Conservation (phyloP, 2,888 invertebrate genomes). For the Microplitis deprimator region DNA sequence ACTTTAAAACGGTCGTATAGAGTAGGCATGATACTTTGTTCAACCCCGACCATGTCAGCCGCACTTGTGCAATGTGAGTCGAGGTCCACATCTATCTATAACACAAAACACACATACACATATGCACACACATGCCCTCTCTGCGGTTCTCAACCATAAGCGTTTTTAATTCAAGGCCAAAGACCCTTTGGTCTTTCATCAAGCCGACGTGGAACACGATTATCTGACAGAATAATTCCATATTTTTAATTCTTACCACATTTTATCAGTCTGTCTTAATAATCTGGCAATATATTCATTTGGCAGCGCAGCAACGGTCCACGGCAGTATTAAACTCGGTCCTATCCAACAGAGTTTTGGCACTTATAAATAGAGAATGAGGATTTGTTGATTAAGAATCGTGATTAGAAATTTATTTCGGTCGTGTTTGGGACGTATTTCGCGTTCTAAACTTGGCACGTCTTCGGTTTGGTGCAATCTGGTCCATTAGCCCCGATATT, state of each 20-base stretch:
- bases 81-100: slow-evolving; percentile 56
- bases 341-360: no score
- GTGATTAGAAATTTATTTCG: slow-evolving; percentile 68
- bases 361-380: slow-evolving; percentile 44
- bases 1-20: slow-evolving; percentile 40
- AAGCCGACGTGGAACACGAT: neutral
- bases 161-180: slow-evolving; percentile 42
- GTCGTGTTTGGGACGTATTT: slow-evolving; percentile 67
- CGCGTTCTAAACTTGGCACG: slow-evolving; percentile 65
- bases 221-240: neutral
- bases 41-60: slow-evolving; percentile 39
- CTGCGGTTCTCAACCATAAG: slow-evolving; percentile 39
- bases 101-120: slow-evolving; percentile 37
- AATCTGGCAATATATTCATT: neutral
- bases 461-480: slow-evolving; percentile 62
- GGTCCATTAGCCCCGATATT: slow-evolving; percentile 70
- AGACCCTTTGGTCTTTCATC: slow-evolving; percentile 27
- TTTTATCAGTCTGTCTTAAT: neutral
- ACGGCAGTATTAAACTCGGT: no score
- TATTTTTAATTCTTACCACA: neutral
- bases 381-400: slow-evolving; percentile 65
- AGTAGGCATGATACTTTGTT: slow-evolving; percentile 3
- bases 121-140: neutral
- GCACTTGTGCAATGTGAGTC: slow-evolving; percentile 60
- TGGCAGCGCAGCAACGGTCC: no score